These are phyloP conservation scores for Gouania willdenowi DNA, from an alignment of 2,797 vertebrate genomes.

Conservation along the genomic window DNA sequence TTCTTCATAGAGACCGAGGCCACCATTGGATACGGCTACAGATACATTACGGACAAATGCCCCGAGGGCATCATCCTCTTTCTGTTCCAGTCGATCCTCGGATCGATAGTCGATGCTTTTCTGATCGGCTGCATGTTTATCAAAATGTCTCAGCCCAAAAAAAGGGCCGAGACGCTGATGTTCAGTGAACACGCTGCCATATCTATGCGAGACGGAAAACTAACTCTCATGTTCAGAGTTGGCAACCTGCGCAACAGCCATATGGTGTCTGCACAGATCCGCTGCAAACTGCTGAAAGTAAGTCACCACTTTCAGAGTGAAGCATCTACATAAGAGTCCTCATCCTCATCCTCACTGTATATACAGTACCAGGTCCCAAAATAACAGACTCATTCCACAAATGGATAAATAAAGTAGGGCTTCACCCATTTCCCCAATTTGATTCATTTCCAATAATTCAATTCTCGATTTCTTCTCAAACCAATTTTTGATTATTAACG, in stretches of 20 bases:
- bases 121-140: conserved; percentile 99
- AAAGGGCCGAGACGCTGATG: conserved; percentile 96
- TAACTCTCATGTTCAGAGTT: conserved; percentile 98
- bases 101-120: conserved; percentile 97
- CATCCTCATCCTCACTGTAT: no score
- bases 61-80: conserved; percentile 98
- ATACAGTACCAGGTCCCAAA: no score
- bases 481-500: no score
- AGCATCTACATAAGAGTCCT: background rate
- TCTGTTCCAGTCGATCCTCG: conserved; percentile 96
- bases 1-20: conserved; percentile 98
- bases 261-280: conserved; percentile 98
- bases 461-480: no score
- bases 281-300: conserved; percentile 98
- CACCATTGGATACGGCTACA: conserved; percentile 96
- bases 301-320: conserved; percentile 51
- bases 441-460: no score
- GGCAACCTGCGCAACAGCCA: conserved; percentile 99
- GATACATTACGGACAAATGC: conserved; percentile 98
- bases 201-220: conserved; percentile 96
- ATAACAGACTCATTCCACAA: no score
- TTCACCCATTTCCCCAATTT: no score
- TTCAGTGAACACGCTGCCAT: conserved; percentile 95
- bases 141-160: conserved; percentile 99
- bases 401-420: no score